These are phyloP conservation scores for Petrocephalus zakoni DNA, from an alignment of 2,113 vertebrate species.

Conservation along the genomic window DNA sequence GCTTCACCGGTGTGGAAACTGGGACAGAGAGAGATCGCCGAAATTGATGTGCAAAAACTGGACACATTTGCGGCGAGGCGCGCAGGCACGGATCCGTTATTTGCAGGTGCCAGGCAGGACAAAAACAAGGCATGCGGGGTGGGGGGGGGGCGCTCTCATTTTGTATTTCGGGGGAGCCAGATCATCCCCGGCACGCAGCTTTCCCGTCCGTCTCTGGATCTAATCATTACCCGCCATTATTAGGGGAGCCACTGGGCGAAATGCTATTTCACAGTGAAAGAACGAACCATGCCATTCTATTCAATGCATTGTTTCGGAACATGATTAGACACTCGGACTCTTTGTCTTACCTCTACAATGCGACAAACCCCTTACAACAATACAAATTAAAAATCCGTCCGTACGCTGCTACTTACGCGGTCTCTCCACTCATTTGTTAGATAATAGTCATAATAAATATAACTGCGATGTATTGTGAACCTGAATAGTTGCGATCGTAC, in stretches of 20 bases:
- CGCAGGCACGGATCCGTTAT: background rate
- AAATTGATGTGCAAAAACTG: background rate
- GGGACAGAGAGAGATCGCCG: background rate
- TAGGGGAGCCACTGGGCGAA: background rate
- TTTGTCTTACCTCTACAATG: background rate
- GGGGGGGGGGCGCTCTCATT: background rate
- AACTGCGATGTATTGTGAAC: background rate
- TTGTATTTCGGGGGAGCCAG: background rate
- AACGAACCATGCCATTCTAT: background rate
- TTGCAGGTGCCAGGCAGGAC: background rate
- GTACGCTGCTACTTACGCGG: background rate
- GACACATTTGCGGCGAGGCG: background rate
- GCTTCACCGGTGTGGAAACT: background rate
- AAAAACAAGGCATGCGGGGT: background rate
- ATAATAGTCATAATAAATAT: background rate
- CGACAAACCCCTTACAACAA: background rate
- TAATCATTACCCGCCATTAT: background rate
- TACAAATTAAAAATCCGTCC: background rate
- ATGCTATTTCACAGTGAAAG: background rate
- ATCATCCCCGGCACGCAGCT: background rate
- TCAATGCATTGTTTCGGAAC: background rate
- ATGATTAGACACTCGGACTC: background rate
- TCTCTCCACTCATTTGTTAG: background rate
- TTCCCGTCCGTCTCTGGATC: background rate
- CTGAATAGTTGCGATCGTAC: background rate